These are phyloP conservation scores for Gastrophryne carolinensis DNA, from an alignment of 2,797 vertebrate genomes.

Conservation along the genomic window DNA sequence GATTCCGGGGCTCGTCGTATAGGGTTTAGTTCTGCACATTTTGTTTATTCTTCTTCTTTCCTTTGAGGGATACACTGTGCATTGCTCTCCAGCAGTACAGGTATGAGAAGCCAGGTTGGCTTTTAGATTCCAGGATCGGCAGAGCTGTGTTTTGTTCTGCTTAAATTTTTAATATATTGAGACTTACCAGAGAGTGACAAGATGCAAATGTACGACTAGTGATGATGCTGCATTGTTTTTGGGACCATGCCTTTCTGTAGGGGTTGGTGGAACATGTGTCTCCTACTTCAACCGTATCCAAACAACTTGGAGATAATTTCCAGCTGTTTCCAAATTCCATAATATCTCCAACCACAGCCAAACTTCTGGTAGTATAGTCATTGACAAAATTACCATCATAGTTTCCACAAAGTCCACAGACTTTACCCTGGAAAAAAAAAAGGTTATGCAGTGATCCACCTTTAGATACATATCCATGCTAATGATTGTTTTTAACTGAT, in stretches of 20 bases:
- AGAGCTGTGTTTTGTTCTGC: too few species aligned
- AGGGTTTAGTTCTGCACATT: too few species aligned
- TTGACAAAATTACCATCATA: constrained; percentile 81
- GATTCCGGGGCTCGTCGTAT: too few species aligned
- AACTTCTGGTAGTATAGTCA: constrained; percentile 80
- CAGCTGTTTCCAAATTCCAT: constrained; percentile 82
- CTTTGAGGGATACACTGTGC: too few species aligned
- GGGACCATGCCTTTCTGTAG: constrained; percentile 75
- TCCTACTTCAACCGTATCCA: constrained; percentile 57
- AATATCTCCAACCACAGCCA: constrained; percentile 69
- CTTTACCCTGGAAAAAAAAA: constrained; percentile 67
- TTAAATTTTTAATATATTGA: not conserved
- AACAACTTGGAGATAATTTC: constrained; percentile 78
- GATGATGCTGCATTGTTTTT: constrained; percentile 77
- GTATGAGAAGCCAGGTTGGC: too few species aligned
- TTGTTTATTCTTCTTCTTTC: too few species aligned
- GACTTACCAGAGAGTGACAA: constrained; percentile 74
- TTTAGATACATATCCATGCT: not conserved
- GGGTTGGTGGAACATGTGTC: constrained; percentile 72
- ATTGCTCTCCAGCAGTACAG: too few species aligned
- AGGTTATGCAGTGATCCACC: not conserved
- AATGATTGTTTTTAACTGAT: not conserved
- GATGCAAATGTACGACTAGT: constrained; percentile 68
- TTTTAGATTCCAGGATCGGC: too few species aligned
- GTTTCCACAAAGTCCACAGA: constrained; percentile 88